A percentile compares a stretch with the other conserved stretches of the same genome.
phyloP scores from a whole-genome alignment of 1,140 invertebrate species.

The Amphibalanus amphitrite region DNA sequence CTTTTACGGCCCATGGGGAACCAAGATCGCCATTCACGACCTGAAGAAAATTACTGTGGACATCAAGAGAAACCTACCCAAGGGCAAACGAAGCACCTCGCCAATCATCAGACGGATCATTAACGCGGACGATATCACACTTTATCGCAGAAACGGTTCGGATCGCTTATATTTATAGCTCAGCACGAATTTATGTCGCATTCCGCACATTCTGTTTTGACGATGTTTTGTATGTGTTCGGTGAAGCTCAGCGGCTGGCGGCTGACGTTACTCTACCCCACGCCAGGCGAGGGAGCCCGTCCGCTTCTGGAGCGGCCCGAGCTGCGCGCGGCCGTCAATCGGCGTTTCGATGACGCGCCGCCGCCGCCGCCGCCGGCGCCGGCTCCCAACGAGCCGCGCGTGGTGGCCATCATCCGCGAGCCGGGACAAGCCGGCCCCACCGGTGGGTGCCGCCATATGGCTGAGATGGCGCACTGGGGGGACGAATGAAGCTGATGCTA shows the following conservation, averaged over 20 bases:
- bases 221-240: too few relatives aligned
- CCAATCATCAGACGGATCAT: not conserved
- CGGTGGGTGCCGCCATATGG: not conserved
- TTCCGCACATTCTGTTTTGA: too few relatives aligned
- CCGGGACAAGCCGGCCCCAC: not conserved
- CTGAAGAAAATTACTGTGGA: not conserved
- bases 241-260: too few relatives aligned
- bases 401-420: not conserved
- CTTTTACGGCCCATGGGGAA: not conserved
- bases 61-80: not conserved
- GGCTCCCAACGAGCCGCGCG: not conserved
- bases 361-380: too few relatives aligned
- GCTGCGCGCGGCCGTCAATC: not conserved
- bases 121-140: not conserved
- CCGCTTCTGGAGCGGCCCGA: not conserved
- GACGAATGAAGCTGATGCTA: too few relatives aligned
- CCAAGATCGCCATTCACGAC: not conserved
- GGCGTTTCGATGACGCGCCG: not conserved
- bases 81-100: not conserved
- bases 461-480: too few relatives aligned
- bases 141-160: not conserved
- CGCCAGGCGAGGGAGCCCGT: not conserved
- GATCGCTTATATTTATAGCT: too few relatives aligned
- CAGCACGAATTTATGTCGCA: too few relatives aligned
- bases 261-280: too few relatives aligned